These are phyloP conservation scores for Apodemia mormo DNA, from an alignment of 2,888 invertebrate genomes.

Conservation along the genomic window DNA sequence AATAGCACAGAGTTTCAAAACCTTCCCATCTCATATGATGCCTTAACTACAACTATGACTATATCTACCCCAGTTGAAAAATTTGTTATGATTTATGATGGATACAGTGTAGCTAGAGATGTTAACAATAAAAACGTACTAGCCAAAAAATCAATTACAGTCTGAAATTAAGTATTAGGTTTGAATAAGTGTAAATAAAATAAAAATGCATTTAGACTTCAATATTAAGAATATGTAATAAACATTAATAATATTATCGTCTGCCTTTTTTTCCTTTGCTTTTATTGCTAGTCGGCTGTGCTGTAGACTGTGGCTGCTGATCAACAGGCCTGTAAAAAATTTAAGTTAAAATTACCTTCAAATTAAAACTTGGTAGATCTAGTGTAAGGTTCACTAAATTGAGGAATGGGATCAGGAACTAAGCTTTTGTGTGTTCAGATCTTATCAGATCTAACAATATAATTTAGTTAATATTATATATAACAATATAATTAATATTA, in stretches of 20 bases:
- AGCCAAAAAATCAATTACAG: conserved; percentile 58
- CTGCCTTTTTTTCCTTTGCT: conserved; percentile 76
- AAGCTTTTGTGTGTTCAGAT: too few relatives aligned
- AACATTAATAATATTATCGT: conserved; percentile 53
- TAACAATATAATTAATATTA: too few relatives aligned
- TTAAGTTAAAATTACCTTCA: too few relatives aligned
- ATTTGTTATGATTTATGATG: conserved; percentile 67
- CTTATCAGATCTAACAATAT: too few relatives aligned
- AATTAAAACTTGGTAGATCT: too few relatives aligned
- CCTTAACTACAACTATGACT: conserved; percentile 44
- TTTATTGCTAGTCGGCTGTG: conserved; percentile 59
- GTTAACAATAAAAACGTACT: conserved; percentile 69
- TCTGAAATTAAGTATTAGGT: conserved; percentile 43
- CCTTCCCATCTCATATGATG: conserved; percentile 64
- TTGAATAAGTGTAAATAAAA: conserved; percentile 25
- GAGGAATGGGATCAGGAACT: too few relatives aligned
- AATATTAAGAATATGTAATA: conserved; percentile 30
- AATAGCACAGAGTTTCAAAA: conserved; percentile 66
- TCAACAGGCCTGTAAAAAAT: conserved; percentile 63
- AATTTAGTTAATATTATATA: too few relatives aligned
- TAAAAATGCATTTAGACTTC: conserved; percentile 25
- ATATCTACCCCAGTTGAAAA: conserved; percentile 42
- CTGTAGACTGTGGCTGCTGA: conserved; percentile 64
- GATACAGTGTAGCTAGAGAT: conserved; percentile 70
- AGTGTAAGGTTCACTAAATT: too few relatives aligned